Evolutionary conservation across 2,888 invertebrate species (phyloP), one percentile per base, ranked within the genome.

Genomic region (Eupithecia subumbrata): DNA sequence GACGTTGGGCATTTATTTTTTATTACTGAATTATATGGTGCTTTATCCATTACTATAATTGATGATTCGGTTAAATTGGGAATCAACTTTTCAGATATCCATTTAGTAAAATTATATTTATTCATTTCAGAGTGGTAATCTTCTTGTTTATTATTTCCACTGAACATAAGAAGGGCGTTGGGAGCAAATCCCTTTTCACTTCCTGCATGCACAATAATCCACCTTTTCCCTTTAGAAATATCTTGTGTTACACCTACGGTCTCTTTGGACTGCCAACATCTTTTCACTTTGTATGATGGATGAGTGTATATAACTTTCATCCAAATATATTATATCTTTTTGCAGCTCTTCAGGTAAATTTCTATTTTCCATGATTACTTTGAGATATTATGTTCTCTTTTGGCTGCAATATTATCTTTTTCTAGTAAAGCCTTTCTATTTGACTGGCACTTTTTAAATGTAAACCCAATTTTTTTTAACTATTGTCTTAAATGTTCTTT

Each of bases 271-370:
- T 84, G 81, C 82, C 83, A 82, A 72, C 82, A 82, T 78, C 78
- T 82, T 30, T 74, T 79, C 25, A 81, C 34, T 71, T 80, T 82
- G 67, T 80, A 81, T 5, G 79, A 80, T 5, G 70, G 78, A 80
- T 5, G 70, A 67, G 69, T 84, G 83, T 37, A 83, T 79, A 60
- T 83, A 83, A 69, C 82, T 84, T 69, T 84, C 84, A 80, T 84
- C 83, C n/a, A 84, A 71, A 77, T 82, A 83, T 68, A 84, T 78
- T n/a, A 83, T 80, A 60, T 81, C 22, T 76, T 82, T 79, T 79
- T 71, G 63, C 0, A 80, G 64, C 25, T 81, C 82, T 69, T 77
- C 73, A 7, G 83, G 81, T 69, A 81, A 75, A 67, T 78, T 73
- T 69, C 81, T 67, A 45, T 81, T 83, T 37, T 69, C 48, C 25